Base-by-base conservation (phyloP, 2,888 invertebrate genomes). In the Acanthoscelides obtectus region DNA sequence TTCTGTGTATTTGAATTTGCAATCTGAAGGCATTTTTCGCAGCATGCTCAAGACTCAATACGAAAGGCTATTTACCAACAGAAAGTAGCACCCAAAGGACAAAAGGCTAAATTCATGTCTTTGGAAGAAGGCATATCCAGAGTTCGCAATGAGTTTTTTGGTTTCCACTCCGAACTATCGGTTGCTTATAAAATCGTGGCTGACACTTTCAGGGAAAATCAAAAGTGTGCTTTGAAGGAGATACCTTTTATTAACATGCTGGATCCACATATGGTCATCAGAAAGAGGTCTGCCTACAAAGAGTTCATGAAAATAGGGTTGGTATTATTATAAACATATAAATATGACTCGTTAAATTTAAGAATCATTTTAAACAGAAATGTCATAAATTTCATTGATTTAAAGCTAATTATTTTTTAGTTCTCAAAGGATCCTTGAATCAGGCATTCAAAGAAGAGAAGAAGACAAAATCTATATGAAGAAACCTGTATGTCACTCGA, bases 151-250 rank as follows among this genome's bases (percentile, higher is more conserved):
- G 91, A 90, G 17, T 83, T 91, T 22, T 92, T 90, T 79, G 91
- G 90, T 0, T 91, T 92, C 77, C 90, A 92, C 80, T 89, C 89
- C 83, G 92, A 92, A 82, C 86, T 88, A 0, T 89, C 90, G 0
- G 87, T 89, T 0, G 90, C 90, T 0, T 92, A 92, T 81, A 90
- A 91, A 80, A 85, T 92, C 27, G 88, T 92, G 0, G 88, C 89
- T 22, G 90, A 91, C 81, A 90, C 88, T 71, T 93, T 90, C 80
- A 84, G 87, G 20, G 92, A 92, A 80, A 88, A 88, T 17, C 90
- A 93, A 82, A 93, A 92, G 81, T 93, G 93, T 80, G 90, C 90
- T 0, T 83, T 93, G 20, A 88, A 89, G 71, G 92, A 92, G 80
- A 88, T 90, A 0, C 86, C 87, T 75, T 88, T 86, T 77, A 86